Percentiles rank a stretch among this genome's conserved stretches.
Evolutionary conservation across 2,113 vertebrate species (phyloP).

Genomic region (Bettongia penicillata): DNA sequence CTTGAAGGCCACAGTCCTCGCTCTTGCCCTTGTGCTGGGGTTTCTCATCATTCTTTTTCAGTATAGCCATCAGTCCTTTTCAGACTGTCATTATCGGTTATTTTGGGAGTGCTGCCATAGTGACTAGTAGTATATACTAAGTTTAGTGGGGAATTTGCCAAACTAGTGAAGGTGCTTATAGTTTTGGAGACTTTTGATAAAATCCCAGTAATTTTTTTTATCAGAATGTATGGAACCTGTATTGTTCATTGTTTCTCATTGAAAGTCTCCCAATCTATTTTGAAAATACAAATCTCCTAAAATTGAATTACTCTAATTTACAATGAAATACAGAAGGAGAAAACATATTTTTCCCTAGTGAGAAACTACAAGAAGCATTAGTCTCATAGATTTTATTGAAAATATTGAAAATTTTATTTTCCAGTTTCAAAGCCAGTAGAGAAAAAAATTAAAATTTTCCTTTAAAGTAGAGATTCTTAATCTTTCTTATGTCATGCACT

Average conservation of each 20-base stretch:
- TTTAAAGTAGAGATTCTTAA: conserved; percentile 5
- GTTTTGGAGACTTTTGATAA: neutral
- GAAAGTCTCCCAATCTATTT: conserved; percentile 24
- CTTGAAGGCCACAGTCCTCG: neutral
- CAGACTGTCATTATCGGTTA: neutral
- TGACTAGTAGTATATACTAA: neutral
- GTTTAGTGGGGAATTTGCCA: neutral
- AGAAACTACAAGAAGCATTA: conserved; percentile 46
- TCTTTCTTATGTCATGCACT: neutral
- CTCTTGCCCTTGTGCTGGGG: neutral
- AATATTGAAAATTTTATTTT: conserved; percentile 55
- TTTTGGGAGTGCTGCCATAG: neutral
- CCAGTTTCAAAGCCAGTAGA: conserved; percentile 31
- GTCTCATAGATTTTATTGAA: conserved; percentile 44
- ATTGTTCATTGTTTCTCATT: neutral
- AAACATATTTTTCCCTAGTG: conserved; percentile 54
- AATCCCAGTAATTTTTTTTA: neutral
- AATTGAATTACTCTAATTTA: conserved; percentile 49
- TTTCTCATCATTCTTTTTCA: neutral
- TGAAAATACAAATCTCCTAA: conserved; percentile 46
- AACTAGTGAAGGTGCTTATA: neutral
- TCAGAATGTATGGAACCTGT: too few species aligned
- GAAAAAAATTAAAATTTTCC: conserved; percentile 45
- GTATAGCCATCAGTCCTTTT: neutral
- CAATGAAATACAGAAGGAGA: conserved; percentile 5